Evolutionary conservation across 2,113 vertebrate genomes (phyloP).

Genomic region (Enhydra lutris): DNA sequence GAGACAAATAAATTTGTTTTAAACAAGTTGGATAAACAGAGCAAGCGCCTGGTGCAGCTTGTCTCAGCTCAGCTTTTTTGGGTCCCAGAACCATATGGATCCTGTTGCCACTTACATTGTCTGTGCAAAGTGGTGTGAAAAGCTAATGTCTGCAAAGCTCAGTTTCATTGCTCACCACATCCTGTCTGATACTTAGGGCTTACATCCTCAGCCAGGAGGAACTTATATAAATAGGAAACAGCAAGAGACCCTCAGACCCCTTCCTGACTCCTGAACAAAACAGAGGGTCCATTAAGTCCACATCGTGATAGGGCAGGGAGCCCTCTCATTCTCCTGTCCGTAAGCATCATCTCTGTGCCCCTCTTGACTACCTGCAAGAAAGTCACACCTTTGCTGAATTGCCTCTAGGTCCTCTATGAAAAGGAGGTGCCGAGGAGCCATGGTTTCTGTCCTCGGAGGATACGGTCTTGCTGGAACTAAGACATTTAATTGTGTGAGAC

Average conservation of each 20-base stretch:
- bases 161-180: neutral
- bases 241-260: neutral
- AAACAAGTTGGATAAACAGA: neutral
- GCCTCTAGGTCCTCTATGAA: neutral
- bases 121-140: neutral
- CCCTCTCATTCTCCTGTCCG: neutral
- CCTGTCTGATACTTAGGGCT: neutral
- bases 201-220: neutral
- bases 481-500: neutral
- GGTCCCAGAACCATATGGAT: neutral
- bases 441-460: neutral
- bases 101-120: neutral
- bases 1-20: neutral
- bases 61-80: neutral
- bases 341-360: neutral
- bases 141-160: neutral
- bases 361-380: neutral
- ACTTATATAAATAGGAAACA: neutral
- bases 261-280: neutral
- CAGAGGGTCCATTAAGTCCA: neutral
- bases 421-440: neutral
- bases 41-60: neutral
- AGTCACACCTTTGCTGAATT: neutral
- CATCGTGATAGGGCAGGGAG: neutral
- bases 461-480: neutral